phyloP scores from a whole-genome alignment of 1,140 invertebrate species.

The Drosophila chauvacae region DNA sequence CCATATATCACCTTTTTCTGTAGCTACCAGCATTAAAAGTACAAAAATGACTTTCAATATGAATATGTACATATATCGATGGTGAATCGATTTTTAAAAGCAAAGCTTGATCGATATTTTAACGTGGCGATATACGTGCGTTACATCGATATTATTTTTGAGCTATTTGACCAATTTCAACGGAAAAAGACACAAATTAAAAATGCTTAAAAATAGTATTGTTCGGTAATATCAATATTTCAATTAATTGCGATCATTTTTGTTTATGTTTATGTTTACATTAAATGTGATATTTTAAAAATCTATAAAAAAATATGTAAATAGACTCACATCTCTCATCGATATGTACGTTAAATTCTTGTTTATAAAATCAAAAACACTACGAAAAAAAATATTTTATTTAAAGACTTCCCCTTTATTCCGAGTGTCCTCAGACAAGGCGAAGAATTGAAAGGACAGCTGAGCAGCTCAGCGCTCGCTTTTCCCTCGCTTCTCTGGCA shows the following conservation, averaged over 20 bases:
- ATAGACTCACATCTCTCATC: too few relatives aligned
- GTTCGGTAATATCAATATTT: neutral
- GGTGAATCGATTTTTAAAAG: too few relatives aligned
- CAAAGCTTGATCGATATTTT: too few relatives aligned
- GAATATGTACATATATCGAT: too few relatives aligned
- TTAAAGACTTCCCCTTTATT: neutral
- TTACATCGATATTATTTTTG: too few relatives aligned
- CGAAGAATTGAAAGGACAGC: slow-evolving; percentile 6
- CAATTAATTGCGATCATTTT: neutral
- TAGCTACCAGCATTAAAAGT: neutral
- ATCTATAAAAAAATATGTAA: too few relatives aligned
- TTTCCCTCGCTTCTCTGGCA: slow-evolving; percentile 26
- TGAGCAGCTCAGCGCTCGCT: neutral
- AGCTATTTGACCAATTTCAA: too few relatives aligned
- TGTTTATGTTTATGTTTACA: neutral
- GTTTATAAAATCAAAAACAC: too few relatives aligned
- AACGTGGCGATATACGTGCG: too few relatives aligned
- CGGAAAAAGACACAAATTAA: too few relatives aligned
- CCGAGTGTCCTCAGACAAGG: neutral
- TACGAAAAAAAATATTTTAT: neutral
- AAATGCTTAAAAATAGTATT: neutral
- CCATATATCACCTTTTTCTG: neutral
- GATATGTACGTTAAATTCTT: neutral
- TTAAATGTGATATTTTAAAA: too few relatives aligned
- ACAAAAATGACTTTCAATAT: too few relatives aligned